Evolutionary conservation across 2,113 vertebrate species (phyloP).

Genomic region (Takifugu flavidus): DNA sequence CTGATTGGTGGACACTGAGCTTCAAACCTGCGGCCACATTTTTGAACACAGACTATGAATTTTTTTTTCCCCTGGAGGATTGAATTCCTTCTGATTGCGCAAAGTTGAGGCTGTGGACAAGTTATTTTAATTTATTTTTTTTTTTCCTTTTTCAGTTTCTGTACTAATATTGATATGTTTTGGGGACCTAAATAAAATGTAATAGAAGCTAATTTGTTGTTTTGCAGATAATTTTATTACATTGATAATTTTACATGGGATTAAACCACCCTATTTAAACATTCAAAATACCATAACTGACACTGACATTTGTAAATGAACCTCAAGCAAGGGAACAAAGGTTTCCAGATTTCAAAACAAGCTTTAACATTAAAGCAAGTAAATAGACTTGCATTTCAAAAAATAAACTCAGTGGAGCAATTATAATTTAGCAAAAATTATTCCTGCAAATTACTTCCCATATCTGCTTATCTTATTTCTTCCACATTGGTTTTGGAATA

Average conservation of each 20-base stretch:
- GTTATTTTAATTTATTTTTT: conserved; percentile 70
- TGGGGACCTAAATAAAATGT: conserved; percentile 78
- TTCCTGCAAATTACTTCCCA: too few species aligned
- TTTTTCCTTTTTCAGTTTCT: conserved; percentile 64
- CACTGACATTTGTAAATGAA: neutral
- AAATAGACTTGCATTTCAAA: too few species aligned
- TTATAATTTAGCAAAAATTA: too few species aligned
- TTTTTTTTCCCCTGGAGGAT: conserved; percentile 57
- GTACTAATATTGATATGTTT: conserved; percentile 83
- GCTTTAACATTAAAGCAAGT: neutral
- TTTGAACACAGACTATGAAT: conserved; percentile 56
- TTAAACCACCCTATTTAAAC: too few species aligned
- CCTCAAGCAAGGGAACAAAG: neutral
- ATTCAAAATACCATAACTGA: too few species aligned
- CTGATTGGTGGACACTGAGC: conserved; percentile 74
- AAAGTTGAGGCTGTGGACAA: conserved; percentile 69
- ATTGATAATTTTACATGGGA: too few species aligned
- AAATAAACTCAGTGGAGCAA: too few species aligned
- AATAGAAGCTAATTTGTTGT: conserved; percentile 39
- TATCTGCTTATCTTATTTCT: too few species aligned
- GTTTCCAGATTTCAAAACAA: too few species aligned
- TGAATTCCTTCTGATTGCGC: conserved; percentile 27
- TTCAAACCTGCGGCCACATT: conserved; percentile 69
- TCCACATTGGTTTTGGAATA: too few species aligned
- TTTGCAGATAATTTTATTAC: neutral